Percentiles rank a stretch among this genome's conserved stretches.
Evolutionary conservation across 2,888 invertebrate species (phyloP).

Genomic region (Leptinotarsa juncta): DNA sequence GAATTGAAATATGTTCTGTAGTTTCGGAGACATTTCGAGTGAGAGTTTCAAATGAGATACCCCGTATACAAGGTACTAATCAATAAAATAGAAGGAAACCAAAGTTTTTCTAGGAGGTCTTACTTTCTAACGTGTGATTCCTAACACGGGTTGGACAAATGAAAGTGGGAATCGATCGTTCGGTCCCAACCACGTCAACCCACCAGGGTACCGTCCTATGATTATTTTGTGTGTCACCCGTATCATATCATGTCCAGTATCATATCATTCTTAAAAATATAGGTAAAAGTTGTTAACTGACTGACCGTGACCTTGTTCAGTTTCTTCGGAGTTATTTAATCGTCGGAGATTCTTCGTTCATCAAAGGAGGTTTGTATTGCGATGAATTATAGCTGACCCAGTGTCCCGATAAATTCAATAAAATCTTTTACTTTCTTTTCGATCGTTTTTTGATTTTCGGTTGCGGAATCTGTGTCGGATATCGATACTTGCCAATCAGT

Average conservation of each 20-base stretch:
- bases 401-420: constrained; percentile 23
- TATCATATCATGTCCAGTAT: background rate
- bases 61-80: too few species aligned
- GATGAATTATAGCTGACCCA: constrained; percentile 23
- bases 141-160: too few species aligned
- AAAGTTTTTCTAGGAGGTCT: too few species aligned
- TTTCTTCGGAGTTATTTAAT: constrained; percentile 19
- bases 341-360: constrained; percentile 8
- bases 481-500: constrained; percentile 5
- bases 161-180: too few species aligned
- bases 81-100: too few species aligned
- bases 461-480: constrained; percentile 5
- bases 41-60: too few species aligned
- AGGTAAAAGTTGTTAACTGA: constrained; percentile 12
- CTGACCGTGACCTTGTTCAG: constrained; percentile 13
- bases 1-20: too few species aligned
- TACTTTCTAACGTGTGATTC: too few species aligned
- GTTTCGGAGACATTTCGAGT: too few species aligned
- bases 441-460: background rate
- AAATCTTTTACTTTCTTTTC: constrained; percentile 25
- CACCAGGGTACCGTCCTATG: too few species aligned
- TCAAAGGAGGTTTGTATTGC: constrained; percentile 8
- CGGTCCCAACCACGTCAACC: too few species aligned
- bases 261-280: background rate
- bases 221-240: too few species aligned